Evolutionary conservation across 2,113 vertebrate genomes (phyloP).

Genomic region (Brachypodius melanocephalos): DNA sequence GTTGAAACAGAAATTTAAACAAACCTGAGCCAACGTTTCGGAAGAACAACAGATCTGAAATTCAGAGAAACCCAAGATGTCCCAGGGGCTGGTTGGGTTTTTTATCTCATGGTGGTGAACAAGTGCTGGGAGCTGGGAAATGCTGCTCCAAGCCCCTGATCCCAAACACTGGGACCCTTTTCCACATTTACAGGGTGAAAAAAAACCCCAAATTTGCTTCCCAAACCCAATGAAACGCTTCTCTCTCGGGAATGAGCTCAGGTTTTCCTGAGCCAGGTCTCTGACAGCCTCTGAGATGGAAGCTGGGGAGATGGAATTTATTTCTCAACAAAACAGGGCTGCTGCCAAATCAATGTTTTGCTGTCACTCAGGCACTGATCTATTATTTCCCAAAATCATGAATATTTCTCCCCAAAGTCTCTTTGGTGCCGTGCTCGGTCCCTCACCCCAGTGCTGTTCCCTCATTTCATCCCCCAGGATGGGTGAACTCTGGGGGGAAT

Average conservation of each 20-base stretch:
- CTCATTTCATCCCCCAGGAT: neutral
- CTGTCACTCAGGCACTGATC: neutral
- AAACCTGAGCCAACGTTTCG: neutral
- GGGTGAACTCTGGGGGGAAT: accelerated
- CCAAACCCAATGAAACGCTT: neutral
- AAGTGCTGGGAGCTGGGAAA: neutral
- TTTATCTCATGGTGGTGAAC: accelerated
- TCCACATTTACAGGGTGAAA: neutral
- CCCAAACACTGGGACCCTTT: neutral
- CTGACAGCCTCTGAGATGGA: neutral
- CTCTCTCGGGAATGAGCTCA: neutral
- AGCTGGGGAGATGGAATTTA: neutral
- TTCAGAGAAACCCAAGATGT: neutral
- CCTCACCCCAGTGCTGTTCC: neutral
- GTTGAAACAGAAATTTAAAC: neutral
- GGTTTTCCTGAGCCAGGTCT: neutral
- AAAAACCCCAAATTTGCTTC: neutral
- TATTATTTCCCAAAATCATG: neutral
- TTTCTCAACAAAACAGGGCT: neutral
- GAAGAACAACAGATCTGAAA: neutral
- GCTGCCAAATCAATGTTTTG: neutral
- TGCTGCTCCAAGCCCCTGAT: neutral
- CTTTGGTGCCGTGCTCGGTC: too few relatives aligned
- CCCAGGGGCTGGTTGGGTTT: neutral
- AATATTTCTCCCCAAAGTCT: neutral